phyloP scores from a whole-genome alignment of 2,888 invertebrate species.

The Coelinius sp. region DNA sequence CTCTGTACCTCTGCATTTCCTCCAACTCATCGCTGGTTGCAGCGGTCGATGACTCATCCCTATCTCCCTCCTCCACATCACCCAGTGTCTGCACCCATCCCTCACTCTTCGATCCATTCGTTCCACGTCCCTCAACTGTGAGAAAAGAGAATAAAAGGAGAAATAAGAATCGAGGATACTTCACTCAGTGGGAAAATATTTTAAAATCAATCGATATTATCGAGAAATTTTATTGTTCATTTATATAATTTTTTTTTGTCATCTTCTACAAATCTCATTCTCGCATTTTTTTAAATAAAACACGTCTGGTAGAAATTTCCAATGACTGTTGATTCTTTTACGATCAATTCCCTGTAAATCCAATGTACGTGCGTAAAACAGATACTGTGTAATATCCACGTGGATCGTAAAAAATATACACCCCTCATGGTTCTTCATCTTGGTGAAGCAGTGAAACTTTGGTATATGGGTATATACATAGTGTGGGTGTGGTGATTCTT shows the following conservation, averaged over 20 bases:
- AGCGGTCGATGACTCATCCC: conserved; percentile 2
- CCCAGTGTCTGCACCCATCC: background rate
- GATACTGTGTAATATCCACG: conserved; percentile 10
- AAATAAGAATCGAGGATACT: conserved; percentile 9
- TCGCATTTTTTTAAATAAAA: background rate
- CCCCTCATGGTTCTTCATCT: background rate
- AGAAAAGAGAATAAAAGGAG: background rate
- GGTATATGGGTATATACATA: background rate
- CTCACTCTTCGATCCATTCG: conserved; percentile 4
- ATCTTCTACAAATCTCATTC: too few species aligned
- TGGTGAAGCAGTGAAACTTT: background rate
- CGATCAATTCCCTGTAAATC: background rate
- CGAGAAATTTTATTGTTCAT: background rate
- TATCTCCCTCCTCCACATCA: background rate
- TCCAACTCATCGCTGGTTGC: conserved; percentile 1
- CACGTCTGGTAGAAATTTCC: background rate
- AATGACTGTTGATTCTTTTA: background rate
- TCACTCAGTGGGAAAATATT: background rate
- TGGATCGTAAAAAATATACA: conserved; percentile 6
- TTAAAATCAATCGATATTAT: conserved; percentile 2
- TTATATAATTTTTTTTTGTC: too few species aligned
- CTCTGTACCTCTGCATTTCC: background rate
- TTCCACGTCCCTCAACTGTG: background rate
- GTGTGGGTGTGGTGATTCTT: background rate
- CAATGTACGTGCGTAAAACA: conserved; percentile 11